These are phyloP conservation scores for Promerops cafer DNA, from an alignment of 2,113 vertebrate species.

Conservation along the genomic window DNA sequence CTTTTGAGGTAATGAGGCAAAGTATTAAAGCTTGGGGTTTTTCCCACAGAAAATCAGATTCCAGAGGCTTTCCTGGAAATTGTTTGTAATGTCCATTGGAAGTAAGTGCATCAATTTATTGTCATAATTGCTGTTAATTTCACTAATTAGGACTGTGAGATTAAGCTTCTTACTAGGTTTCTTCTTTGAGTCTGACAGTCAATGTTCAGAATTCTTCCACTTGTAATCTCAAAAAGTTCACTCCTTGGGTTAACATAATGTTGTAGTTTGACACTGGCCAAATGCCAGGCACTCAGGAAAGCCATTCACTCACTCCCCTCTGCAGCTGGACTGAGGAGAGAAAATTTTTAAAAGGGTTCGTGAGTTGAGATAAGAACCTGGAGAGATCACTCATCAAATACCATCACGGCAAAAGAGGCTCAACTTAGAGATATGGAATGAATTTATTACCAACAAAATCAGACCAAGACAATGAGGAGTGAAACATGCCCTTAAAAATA, in stretches of 20 bases:
- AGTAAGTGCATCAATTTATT: neutral
- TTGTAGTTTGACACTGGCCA: fast-evolving
- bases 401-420: neutral
- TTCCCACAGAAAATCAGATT: neutral
- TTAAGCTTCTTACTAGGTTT: neutral
- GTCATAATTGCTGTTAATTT: neutral
- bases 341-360: neutral
- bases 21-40: fast-evolving
- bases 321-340: neutral
- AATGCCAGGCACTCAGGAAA: neutral
- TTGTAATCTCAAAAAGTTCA: neutral
- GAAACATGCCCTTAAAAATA: neutral
- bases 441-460: neutral
- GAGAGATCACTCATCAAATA: neutral
- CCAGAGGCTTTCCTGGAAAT: neutral
- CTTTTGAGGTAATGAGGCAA: neutral
- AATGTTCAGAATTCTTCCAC: neutral
- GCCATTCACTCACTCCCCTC: neutral
- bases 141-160: neutral
- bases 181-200: neutral
- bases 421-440: neutral
- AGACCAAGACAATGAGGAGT: neutral
- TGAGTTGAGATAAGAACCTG: too few species aligned
- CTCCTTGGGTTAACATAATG: neutral
- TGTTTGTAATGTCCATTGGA: neutral